Percentiles rank a stretch among this genome's conserved stretches.
phyloP scores from a whole-genome alignment of 2,888 invertebrate genomes.

The Clistopyga incitator region DNA sequence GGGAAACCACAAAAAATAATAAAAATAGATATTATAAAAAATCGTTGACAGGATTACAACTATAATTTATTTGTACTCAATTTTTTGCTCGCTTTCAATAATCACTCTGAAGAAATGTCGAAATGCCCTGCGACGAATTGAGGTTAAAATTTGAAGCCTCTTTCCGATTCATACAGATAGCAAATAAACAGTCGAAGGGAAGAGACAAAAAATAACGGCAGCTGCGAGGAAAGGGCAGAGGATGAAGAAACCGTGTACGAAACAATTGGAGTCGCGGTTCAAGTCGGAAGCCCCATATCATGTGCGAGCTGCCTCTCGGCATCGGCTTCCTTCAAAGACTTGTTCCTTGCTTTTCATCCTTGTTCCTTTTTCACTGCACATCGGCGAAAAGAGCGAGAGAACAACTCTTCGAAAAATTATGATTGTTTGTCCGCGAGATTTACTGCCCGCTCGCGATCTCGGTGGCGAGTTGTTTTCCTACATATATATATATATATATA shows the following conservation, averaged over 20 bases:
- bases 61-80: no score
- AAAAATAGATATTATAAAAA: no score
- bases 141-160: not conserved
- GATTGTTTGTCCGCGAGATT: conserved; percentile 83
- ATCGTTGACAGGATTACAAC: no score
- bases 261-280: conserved; percentile 79
- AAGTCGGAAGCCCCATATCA: conserved; percentile 77
- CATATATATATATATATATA: conserved; percentile 1
- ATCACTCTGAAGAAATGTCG: conserved; percentile 2
- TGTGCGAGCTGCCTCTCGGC: conserved; percentile 72
- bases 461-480: conserved; percentile 25
- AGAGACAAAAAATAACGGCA: conserved; percentile 40
- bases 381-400: conserved; percentile 21
- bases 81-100: not conserved
- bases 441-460: conserved; percentile 73
- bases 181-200: conserved; percentile 32
- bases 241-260: conserved; percentile 77
- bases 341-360: conserved; percentile 56
- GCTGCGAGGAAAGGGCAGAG: conserved; percentile 44
- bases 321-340: conserved; percentile 82
- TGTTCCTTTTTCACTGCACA: conserved; percentile 71
- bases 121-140: conserved; percentile 13
- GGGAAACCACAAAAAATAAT: no score
- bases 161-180: conserved; percentile 8
- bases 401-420: conserved; percentile 82